A percentile compares a stretch with the other conserved stretches of the same genome.
Conservation (phyloP, 2,888 invertebrate species). For the Cancer borealis region DNA sequence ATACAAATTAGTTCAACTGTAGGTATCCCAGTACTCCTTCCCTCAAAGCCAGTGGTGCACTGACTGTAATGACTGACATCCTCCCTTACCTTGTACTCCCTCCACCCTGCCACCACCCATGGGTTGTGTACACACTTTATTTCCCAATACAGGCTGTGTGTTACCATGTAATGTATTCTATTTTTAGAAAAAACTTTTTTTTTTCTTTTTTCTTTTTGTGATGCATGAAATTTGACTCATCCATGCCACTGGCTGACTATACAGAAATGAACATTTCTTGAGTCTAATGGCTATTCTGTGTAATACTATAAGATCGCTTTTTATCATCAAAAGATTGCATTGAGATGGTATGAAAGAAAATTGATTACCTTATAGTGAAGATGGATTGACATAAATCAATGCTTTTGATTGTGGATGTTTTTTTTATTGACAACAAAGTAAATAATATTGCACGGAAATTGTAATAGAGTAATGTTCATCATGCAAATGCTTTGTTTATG, state of each 20-base stretch:
- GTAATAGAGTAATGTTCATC: not conserved
- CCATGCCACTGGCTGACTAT: not conserved
- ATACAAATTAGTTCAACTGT: not conserved
- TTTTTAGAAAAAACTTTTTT: not conserved
- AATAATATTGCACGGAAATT: not conserved
- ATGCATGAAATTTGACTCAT: not conserved
- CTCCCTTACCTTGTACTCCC: not conserved
- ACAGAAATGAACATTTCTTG: not conserved
- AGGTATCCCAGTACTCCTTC: not conserved
- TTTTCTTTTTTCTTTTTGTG: not conserved
- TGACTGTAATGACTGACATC: not conserved
- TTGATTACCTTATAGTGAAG: not conserved
- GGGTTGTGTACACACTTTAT: not conserved
- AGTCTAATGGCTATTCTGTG: not conserved
- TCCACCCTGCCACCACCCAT: not conserved
- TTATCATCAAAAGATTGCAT: not conserved
- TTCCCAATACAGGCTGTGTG: not conserved
- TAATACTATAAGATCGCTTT: not conserved
- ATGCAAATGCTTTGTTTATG: not conserved
- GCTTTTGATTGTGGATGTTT: not conserved
- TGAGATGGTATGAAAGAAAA: not conserved
- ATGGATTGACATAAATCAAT: not conserved
- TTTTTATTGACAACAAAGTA: not conserved
- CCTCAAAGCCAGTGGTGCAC: not conserved
- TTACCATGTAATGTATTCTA: not conserved